phyloP scores from a whole-genome alignment of 2,113 vertebrate genomes.

The Stegastes partitus region DNA sequence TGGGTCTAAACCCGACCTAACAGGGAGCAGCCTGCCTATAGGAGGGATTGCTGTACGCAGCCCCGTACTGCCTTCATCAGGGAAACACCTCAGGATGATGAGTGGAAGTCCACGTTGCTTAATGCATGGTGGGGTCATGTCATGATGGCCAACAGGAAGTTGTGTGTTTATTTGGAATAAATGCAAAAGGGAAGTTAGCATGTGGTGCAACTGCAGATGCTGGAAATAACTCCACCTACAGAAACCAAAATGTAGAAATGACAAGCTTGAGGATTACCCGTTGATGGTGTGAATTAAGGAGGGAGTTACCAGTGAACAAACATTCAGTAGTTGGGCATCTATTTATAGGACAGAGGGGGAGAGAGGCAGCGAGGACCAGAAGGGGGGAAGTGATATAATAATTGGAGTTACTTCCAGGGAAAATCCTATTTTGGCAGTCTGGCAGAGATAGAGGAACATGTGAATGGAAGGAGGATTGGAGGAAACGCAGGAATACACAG shows the following conservation, averaged over 20 bases:
- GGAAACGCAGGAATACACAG: conserved; percentile 49
- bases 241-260: conserved; percentile 46
- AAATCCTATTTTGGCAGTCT: conserved; percentile 74
- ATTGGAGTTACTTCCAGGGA: conserved; percentile 70
- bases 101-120: conserved; percentile 18
- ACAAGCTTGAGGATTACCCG: conserved; percentile 47
- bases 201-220: conserved; percentile 14
- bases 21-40: background rate
- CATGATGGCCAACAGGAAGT: conserved; percentile 12
- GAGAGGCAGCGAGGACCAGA: conserved; percentile 10
- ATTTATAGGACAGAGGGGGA: conserved; percentile 57
- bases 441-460: conserved; percentile 61
- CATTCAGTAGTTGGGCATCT: conserved; percentile 38
- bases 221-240: conserved; percentile 44
- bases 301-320: conserved; percentile 31
- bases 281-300: conserved; percentile 47
- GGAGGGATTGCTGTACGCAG: background rate
- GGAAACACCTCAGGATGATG: background rate
- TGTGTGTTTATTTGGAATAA: conserved; percentile 18
- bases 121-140: background rate
- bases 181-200: conserved; percentile 21
- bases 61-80: background rate
- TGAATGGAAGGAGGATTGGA: conserved; percentile 64
- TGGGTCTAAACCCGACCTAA: background rate
- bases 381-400: conserved; percentile 55